Evolutionary conservation across 2,797 vertebrate species (phyloP), one percentile per base, ranked within the genome.

Genomic region (Enteromius thamalakanensis): DNA sequence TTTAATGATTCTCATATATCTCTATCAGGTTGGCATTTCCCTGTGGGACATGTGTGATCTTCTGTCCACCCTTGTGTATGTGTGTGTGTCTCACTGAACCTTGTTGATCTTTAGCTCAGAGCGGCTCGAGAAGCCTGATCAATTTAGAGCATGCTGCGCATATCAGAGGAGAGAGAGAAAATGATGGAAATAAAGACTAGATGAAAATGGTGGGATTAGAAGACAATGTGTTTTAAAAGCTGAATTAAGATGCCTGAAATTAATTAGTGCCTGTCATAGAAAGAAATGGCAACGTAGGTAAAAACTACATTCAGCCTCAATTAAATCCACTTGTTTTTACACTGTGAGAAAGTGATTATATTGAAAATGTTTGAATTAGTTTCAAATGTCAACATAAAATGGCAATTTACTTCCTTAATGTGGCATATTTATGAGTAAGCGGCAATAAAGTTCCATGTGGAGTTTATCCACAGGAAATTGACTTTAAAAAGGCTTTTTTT

Each of bases 1-100:
- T 82, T 65, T 68, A 76, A 82, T 82, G 71, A 82, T 53, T 82
- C 70, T 65, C 70, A 75, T 74, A 81, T 64, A 45, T 74, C 80
- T 53, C 3, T 75, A 53, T 82, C 70, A 82, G 70, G 32, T 60
- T 75, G 70, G 58, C 70, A 75, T 82, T 82, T 53, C 80, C 70
- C 70, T 37, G n/a, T 1, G 6, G 70, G 21, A 67, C 42, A 47
- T 49, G n/a, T 82, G 70, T 53, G 60, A 67, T 81, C 79, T 29
- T 72, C 37, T 72, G 79, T 72, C 40, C 68, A 80, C 53, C 17
- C 6, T 10, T 55, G 49, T 70, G 34, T 80, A 34, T 80, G 65
- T 34, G 11, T 67, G 42, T 47, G 45, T 14, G 45, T 47, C 1
- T 74, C 15, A 47, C 40, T 47, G 79, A 72, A 21, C 19, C 51